A percentile compares a stretch with the other conserved stretches of the same genome.
phyloP scores from a whole-genome alignment of 2,888 invertebrate genomes.

The Acanthosepion pharaonis region DNA sequence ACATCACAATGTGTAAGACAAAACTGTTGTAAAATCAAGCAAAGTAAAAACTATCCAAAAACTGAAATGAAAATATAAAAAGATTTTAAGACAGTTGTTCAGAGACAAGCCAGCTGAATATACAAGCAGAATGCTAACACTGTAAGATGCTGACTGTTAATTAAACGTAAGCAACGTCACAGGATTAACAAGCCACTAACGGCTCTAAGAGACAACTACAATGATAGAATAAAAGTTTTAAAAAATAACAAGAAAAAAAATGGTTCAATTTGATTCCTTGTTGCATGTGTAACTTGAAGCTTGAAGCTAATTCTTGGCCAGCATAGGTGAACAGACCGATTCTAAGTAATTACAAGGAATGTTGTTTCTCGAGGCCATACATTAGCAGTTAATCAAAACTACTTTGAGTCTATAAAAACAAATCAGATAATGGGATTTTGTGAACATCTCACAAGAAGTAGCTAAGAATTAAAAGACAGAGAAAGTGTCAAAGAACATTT shows the following conservation, averaged over 20 bases:
- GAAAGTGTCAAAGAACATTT: not conserved
- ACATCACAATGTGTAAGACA: too few relatives aligned
- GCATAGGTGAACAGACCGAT: not conserved
- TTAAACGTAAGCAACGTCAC: not conserved
- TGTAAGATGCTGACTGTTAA: not conserved
- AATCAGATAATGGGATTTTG: conserved; percentile 6
- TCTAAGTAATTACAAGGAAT: conserved; percentile 6
- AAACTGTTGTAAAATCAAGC: not conserved
- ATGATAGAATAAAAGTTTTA: not conserved
- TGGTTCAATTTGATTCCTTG: not conserved
- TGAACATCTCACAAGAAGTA: not conserved
- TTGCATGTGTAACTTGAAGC: conserved; percentile 3
- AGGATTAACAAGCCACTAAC: not conserved
- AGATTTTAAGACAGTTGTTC: not conserved
- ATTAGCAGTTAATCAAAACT: conserved; percentile 11
- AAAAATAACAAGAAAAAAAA: not conserved
- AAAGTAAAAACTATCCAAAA: not conserved
- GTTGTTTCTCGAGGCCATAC: not conserved
- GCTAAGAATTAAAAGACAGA: not conserved
- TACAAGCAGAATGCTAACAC: not conserved
- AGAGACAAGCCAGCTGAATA: not conserved
- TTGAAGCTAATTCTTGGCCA: not conserved
- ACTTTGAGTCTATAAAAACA: conserved; percentile 15
- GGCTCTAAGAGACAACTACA: not conserved
- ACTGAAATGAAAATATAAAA: not conserved